A percentile compares a stretch with the other conserved stretches of the same genome.
Evolutionary conservation across 2,888 invertebrate species (phyloP).

Genomic region (Polylopha cassiicola): DNA sequence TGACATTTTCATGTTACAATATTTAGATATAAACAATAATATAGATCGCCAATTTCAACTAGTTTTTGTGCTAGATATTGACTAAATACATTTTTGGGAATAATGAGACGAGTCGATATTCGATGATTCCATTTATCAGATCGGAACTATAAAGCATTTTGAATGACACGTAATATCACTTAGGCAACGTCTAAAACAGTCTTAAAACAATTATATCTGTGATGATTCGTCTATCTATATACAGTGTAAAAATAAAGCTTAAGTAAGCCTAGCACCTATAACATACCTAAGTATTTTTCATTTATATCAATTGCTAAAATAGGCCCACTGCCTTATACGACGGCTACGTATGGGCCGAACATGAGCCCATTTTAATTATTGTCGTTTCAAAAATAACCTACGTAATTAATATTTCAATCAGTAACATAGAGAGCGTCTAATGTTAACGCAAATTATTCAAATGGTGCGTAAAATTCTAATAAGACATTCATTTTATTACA

Average conservation of each 20-base stretch:
- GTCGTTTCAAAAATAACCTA: slow-evolving; percentile 3
- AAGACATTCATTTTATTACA: too few species aligned
- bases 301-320: slow-evolving; percentile 4
- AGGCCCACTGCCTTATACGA: neutral
- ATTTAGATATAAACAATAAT: too few species aligned
- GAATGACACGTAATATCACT: slow-evolving; percentile 37
- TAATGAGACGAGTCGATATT: too few species aligned
- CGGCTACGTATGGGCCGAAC: slow-evolving; percentile 5
- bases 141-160: slow-evolving; percentile 40
- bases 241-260: slow-evolving; percentile 35
- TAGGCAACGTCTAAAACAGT: slow-evolving; percentile 34
- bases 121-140: too few species aligned
- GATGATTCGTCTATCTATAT: slow-evolving; percentile 42
- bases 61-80: slow-evolving; percentile 12
- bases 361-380: slow-evolving; percentile 2
- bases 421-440: slow-evolving; percentile 11
- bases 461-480: too few species aligned
- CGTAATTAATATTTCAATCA: neutral
- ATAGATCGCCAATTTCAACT: too few species aligned
- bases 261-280: slow-evolving; percentile 70
- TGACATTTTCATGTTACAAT: slow-evolving; percentile 25
- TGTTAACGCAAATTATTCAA: too few species aligned
- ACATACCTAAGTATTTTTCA: slow-evolving; percentile 31
- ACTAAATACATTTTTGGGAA: too few species aligned
- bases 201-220: slow-evolving; percentile 35